Evolutionary conservation across 2,888 invertebrate species (phyloP).

Genomic region (Schizotus pectinicornis): DNA sequence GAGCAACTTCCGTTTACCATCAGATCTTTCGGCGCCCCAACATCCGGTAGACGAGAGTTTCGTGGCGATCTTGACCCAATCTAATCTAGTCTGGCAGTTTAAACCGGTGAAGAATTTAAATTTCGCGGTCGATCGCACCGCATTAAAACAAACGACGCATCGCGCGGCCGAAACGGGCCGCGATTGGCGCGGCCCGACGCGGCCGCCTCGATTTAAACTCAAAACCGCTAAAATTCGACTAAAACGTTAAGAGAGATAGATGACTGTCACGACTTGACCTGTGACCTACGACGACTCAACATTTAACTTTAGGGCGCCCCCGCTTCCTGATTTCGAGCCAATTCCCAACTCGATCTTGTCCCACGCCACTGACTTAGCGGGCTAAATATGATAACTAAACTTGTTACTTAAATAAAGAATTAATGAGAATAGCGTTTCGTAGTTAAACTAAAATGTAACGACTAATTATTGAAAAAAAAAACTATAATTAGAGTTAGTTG

Average conservation of each 20-base stretch:
- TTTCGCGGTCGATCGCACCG: conserved; percentile 12
- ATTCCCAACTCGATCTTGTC: not conserved
- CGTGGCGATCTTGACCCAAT: conserved; percentile 60
- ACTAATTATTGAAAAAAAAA: not conserved
- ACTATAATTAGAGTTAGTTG: not conserved
- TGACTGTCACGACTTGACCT: conserved; percentile 49
- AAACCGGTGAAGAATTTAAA: conserved; percentile 25
- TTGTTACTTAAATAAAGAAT: not conserved
- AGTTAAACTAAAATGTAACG: not conserved
- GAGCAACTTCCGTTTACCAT: conserved; percentile 60
- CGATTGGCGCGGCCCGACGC: not conserved
- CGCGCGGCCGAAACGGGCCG: conserved; percentile 7
- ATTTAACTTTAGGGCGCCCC: conserved; percentile 32
- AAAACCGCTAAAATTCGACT: conserved; percentile 20
- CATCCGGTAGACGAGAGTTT: conserved; percentile 60
- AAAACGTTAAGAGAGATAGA: conserved; percentile 54
- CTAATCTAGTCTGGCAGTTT: conserved; percentile 41
- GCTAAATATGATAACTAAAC: too few relatives aligned
- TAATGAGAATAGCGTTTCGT: not conserved
- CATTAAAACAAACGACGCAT: conserved; percentile 4
- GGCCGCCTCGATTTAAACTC: conserved; percentile 14
- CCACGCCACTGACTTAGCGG: conserved; percentile 5
- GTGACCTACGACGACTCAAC: conserved; percentile 33
- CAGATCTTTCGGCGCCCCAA: conserved; percentile 1
- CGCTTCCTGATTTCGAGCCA: conserved; percentile 16